Conservation (phyloP, 2,888 invertebrate genomes). For the Nomada hirtipes region DNA sequence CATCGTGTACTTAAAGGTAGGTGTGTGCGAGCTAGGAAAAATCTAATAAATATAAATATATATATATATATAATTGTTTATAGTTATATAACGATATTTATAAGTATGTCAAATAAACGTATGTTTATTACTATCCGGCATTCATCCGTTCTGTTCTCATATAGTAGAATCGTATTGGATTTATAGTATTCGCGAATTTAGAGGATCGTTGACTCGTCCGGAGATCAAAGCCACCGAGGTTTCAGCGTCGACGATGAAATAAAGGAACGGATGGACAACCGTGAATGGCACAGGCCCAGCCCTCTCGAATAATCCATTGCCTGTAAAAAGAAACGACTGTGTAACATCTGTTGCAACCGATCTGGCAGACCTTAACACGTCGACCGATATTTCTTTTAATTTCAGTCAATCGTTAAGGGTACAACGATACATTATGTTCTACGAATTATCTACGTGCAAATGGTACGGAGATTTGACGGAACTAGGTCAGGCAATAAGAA, state of each 20-base stretch:
- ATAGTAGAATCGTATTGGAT: neutral
- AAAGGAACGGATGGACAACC: conserved; percentile 93
- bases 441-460: neutral
- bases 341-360: neutral
- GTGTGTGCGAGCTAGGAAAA: conserved; percentile 62
- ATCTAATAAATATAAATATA: conserved; percentile 65
- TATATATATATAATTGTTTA: conserved; percentile 74
- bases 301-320: conserved; percentile 80
- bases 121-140: conserved; percentile 72
- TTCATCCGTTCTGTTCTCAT: conserved; percentile 13
- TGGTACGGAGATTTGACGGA: neutral
- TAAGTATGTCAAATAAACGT: conserved; percentile 81
- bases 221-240: conserved; percentile 92
- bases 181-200: conserved; percentile 90
- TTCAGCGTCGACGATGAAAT: conserved; percentile 93
- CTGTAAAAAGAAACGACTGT: conserved; percentile 78
- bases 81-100: conserved; percentile 77
- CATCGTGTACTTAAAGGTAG: conserved; percentile 64
- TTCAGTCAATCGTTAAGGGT: neutral
- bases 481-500: no score
- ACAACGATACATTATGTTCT: neutral
- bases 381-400: no score
- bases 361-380: no score
- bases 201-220: conserved; percentile 93
- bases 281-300: conserved; percentile 89